Evolutionary conservation across 2,113 vertebrate species (phyloP), one percentile per base, ranked within the genome.

Genomic region (Heloderma charlesbogerti): DNA sequence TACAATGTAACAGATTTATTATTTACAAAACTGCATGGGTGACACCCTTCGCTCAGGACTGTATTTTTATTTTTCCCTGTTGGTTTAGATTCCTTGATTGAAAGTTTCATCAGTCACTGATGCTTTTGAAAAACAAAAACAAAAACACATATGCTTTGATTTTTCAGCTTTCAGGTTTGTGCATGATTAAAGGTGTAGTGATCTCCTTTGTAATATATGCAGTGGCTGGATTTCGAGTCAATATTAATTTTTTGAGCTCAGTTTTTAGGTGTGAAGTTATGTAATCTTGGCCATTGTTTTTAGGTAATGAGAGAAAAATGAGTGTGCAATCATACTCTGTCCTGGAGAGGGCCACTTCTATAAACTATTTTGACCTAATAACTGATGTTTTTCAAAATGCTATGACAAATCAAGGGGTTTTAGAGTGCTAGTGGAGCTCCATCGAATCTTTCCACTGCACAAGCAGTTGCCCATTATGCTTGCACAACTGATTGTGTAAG

Each of bases 281-380:
- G 71, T 27, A 48, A 87, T 57, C n/a, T 25, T 29, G 67, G 18
- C 45, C 51, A 7, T 12, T 12, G 51, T 86, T 57, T 75, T 29
- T 37, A 75, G 85, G 69, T 74, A 37, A 87, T 27, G 3, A 12
- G 31, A 34, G 51, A 90, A 91, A 87, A 95, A 90, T 8, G 0
- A 40, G n/a, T 84, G 27, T 80, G 60, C 88, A 93, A 93, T 81
- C 60, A 80, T 57, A 88, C 69, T 87, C 31, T 89, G 40, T 89
- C 93, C 79, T 89, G 63, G 91, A 92, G 66, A 66, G 34, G 75
- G 37, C 71, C 57, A 93, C 89, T 75, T 82, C 86, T 37, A 40
- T 91, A 88, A 57, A 94, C 88, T 69, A 85, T n/a, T 89, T 93
- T 92, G 72, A 43, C 88, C 77, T 91, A 92, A 92, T 89, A 91